A percentile compares a stretch with the other conserved stretches of the same genome.
These are phyloP conservation scores for Drosophila tropicalis DNA, from an alignment of 1,140 invertebrate species.

Conservation along the genomic window DNA sequence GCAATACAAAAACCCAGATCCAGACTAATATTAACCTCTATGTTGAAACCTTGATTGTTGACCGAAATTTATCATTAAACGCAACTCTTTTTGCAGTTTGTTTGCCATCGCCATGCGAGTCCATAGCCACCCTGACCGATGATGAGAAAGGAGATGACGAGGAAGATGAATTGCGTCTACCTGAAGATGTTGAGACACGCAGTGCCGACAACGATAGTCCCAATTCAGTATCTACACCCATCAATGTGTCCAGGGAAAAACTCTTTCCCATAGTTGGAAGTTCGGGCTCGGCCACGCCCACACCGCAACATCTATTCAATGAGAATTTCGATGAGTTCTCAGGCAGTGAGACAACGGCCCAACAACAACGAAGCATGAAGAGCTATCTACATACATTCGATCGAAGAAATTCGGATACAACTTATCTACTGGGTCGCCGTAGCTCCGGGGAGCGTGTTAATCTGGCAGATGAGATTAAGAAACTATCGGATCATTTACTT, in stretches of 20 bases:
- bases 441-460: conserved; percentile 85
- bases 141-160: conserved; percentile 82
- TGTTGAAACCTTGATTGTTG: conserved; percentile 1
- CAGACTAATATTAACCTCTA: conserved; percentile 28
- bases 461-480: conserved; percentile 91
- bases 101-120: conserved; percentile 90
- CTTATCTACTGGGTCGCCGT: conserved; percentile 84
- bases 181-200: conserved; percentile 48
- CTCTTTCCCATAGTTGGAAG: conserved; percentile 57
- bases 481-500: conserved; percentile 90
- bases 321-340: conserved; percentile 74
- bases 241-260: conserved; percentile 78
- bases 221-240: conserved; percentile 67
- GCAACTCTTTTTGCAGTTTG: conserved; percentile 83
- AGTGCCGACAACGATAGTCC: conserved; percentile 63
- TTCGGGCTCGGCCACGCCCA: conserved; percentile 62
- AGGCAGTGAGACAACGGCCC: conserved; percentile 58
- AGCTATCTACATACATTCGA: conserved; percentile 85
- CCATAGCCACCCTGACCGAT: conserved; percentile 86
- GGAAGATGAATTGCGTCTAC: conserved; percentile 15
- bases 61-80: neutral
- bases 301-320: conserved; percentile 74
- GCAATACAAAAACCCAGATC: conserved; percentile 30
- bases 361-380: conserved; percentile 76
- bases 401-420: conserved; percentile 90